A percentile compares a stretch with the other conserved stretches of the same genome.
Evolutionary conservation across 2,888 invertebrate species (phyloP).

Genomic region (Nasonovia ribisnigri): DNA sequence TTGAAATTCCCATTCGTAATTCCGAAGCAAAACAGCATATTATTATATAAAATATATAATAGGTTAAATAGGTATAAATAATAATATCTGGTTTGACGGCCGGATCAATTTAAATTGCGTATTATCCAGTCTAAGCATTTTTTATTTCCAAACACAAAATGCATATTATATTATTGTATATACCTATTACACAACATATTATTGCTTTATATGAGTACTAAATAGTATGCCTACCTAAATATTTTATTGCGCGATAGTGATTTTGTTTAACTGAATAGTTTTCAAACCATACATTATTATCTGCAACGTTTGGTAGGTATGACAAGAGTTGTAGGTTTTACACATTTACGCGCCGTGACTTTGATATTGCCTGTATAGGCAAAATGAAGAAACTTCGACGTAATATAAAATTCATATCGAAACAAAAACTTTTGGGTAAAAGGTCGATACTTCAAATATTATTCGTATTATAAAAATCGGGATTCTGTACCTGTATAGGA

Average conservation of each 20-base stretch:
- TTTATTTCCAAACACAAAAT: neutral
- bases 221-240: neutral
- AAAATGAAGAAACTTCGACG: neutral
- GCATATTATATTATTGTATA: neutral
- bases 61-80: neutral
- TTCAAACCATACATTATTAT: neutral
- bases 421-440: neutral
- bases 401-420: neutral
- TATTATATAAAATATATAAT: neutral
- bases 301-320: neutral
- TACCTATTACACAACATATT: neutral
- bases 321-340: neutral
- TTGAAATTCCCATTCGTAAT: neutral
- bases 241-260: neutral
- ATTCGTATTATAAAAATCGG: neutral
- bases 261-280: neutral
- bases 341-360: neutral
- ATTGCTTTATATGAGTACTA: neutral
- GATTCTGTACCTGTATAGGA: neutral
- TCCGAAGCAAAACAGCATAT: neutral
- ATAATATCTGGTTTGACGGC: conserved; percentile 1
- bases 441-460: neutral
- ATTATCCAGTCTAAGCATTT: neutral
- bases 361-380: neutral
- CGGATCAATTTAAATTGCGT: neutral